These are phyloP conservation scores for Nothura maculosa DNA, from an alignment of 2,797 vertebrate species.

Conservation along the genomic window DNA sequence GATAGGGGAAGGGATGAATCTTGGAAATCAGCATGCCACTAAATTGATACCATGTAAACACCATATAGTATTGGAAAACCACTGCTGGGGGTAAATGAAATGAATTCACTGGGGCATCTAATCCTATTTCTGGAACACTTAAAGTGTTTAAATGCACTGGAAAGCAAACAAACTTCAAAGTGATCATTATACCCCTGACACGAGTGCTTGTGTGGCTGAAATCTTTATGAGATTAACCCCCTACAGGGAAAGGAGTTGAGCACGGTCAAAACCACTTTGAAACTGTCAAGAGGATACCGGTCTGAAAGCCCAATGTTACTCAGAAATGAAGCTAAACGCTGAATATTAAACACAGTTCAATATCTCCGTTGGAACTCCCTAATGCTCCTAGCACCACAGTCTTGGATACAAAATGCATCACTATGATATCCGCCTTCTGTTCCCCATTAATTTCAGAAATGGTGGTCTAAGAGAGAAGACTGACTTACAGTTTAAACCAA, in stretches of 20 bases:
- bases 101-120: conserved; percentile 87
- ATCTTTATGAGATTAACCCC: conserved; percentile 88
- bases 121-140: conserved; percentile 87
- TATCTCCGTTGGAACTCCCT: not conserved
- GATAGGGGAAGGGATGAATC: conserved; percentile 71
- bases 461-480: not conserved
- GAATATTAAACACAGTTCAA: conserved; percentile 40
- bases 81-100: conserved; percentile 87
- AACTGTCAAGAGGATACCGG: conserved; percentile 77
- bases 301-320: conserved; percentile 64
- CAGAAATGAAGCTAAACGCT: conserved; percentile 55
- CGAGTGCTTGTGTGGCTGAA: conserved; percentile 84
- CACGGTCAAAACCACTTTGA: conserved; percentile 80
- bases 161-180: conserved; percentile 89
- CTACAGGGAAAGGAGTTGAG: conserved; percentile 82
- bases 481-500: conserved; percentile 7
- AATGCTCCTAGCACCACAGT: not conserved
- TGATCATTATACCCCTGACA: conserved; percentile 87
- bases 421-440: not conserved
- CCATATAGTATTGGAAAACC: conserved; percentile 80
- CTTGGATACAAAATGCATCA: not conserved
- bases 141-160: conserved; percentile 84
- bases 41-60: conserved; percentile 85
- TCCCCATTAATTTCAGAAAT: not conserved
- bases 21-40: conserved; percentile 82